These are phyloP conservation scores for Endotricha flammealis DNA, from an alignment of 2,888 invertebrate genomes.

Conservation along the genomic window DNA sequence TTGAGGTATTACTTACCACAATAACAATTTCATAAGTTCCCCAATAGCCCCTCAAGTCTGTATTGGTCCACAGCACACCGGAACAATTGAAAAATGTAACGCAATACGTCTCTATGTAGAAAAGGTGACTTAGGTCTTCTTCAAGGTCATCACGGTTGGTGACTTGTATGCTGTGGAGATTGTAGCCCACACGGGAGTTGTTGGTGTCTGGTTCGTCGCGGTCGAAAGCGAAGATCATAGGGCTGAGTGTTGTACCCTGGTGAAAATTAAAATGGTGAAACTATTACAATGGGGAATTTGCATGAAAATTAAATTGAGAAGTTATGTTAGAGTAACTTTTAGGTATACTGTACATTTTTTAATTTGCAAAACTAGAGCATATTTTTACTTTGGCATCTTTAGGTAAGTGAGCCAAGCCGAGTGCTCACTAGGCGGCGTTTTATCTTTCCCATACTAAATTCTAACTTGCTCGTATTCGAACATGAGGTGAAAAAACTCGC, in stretches of 20 bases:
- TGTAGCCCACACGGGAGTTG: constrained; percentile 75
- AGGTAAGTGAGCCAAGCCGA: no score
- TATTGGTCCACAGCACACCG: constrained; percentile 60
- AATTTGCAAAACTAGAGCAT: no score
- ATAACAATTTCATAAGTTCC: constrained; percentile 76
- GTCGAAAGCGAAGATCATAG: constrained; percentile 68
- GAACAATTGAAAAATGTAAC: constrained; percentile 27
- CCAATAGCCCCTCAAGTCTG: constrained; percentile 73
- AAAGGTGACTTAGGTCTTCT: constrained; percentile 32
- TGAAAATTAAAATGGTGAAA: no score
- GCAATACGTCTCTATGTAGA: constrained; percentile 47
- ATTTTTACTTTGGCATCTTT: no score
- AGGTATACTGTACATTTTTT: no score
- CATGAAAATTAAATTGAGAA: no score
- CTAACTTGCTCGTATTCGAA: no score
- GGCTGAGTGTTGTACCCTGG: constrained; percentile 40
- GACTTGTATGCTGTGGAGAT: constrained; percentile 46
- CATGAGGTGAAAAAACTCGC: no score
- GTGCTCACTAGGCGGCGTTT: no score
- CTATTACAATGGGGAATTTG: no score
- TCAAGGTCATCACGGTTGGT: constrained; percentile 37
- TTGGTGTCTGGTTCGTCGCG: constrained; percentile 71
- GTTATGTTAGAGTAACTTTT: no score
- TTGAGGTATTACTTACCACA: constrained; percentile 56
- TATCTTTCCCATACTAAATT: no score